A percentile compares a stretch with the other conserved stretches of the same genome.
phyloP scores from a whole-genome alignment of 2,797 vertebrate genomes.

The Eulemur mongoz region DNA sequence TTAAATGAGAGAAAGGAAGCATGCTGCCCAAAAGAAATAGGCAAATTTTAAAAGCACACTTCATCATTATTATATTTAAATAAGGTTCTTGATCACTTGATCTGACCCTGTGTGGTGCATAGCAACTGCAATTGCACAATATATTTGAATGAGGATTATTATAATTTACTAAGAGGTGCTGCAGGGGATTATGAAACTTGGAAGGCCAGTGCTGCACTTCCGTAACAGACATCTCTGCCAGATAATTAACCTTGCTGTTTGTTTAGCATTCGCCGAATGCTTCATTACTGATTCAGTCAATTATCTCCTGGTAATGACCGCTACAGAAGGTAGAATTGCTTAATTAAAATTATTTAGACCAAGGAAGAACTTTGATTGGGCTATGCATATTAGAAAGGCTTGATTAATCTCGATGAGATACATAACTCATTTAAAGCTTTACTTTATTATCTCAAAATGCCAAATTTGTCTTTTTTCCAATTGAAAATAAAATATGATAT shows the following conservation, averaged over 20 bases:
- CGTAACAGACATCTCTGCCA: slow-evolving; percentile 81
- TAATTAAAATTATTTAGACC: slow-evolving; percentile 87
- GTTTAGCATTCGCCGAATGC: slow-evolving; percentile 85
- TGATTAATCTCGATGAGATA: slow-evolving; percentile 77
- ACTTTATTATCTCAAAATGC: slow-evolving; percentile 72
- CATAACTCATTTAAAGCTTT: slow-evolving; percentile 50
- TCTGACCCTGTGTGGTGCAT: slow-evolving; percentile 60
- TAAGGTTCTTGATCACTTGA: slow-evolving; percentile 61
- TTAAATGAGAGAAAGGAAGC: slow-evolving; percentile 18
- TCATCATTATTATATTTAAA: slow-evolving; percentile 67
- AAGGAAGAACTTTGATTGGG: slow-evolving; percentile 79
- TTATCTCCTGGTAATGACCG: slow-evolving; percentile 84
- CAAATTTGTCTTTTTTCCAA: slow-evolving; percentile 58
- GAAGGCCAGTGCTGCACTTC: slow-evolving; percentile 74
- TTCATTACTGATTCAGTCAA: slow-evolving; percentile 87
- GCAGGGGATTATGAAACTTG: slow-evolving; percentile 79
- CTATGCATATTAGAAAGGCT: slow-evolving; percentile 75
- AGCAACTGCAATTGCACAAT: slow-evolving; percentile 14
- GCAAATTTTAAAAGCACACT: slow-evolving; percentile 46
- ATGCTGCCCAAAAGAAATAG: not conserved
- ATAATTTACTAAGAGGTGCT: slow-evolving; percentile 82
- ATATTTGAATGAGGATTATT: slow-evolving; percentile 73
- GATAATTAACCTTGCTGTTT: slow-evolving; percentile 89
- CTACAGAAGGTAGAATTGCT: slow-evolving; percentile 84
- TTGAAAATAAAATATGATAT: slow-evolving; percentile 66